Evolutionary conservation across 2,797 vertebrate species (phyloP), one percentile per base, ranked within the genome.

Genomic region (Carapus acus): DNA sequence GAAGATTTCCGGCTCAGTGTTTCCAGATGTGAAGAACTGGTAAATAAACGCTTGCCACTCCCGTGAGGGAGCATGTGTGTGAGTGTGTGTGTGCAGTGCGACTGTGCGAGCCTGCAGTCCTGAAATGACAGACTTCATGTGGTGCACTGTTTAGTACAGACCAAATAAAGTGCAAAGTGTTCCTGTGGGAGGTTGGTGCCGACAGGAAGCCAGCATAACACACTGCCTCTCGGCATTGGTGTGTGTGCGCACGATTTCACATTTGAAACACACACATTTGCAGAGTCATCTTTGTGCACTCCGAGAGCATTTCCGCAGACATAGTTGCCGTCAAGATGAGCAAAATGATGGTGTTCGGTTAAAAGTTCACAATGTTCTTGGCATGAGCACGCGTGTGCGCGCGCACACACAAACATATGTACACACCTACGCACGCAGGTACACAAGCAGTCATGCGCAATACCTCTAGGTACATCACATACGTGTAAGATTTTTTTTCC

Each of bases 131-230:
- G 46, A 43, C 56, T 74, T 61, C 31, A 31, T 59, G 58, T 14
- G 55, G 61, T 66, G 74, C 66, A 70, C 70, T 79, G 69, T 71
- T 77, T 65, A 9, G 56, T 60, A 45, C 50, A 59, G 54, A 70
- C 53, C 67, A 48, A 76, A 74, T 74, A 65, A 68, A 60, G 54
- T 44, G 40, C 48, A 68, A 58, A 52, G 41, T 48, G 65, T 56
- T 78, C 73, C 73, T 62, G 29, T 38, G 66, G 70, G 65, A 78
- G 55, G 65, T 67, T 40, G 60, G 43, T 45, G 77, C 70, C 71
- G 67, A 72, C 65, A 66, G 61, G 69, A 73, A 78, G 57, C 55
- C 11, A 62, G 38, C 18, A 2, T 52, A 61, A 52, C 64, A 63
- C 31, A 45, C 47, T 29, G 56, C 58, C 65, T 24, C n/a, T 52